Evolutionary conservation across 2,797 vertebrate genomes (phyloP).

Genomic region (Siniperca scherzeri): DNA sequence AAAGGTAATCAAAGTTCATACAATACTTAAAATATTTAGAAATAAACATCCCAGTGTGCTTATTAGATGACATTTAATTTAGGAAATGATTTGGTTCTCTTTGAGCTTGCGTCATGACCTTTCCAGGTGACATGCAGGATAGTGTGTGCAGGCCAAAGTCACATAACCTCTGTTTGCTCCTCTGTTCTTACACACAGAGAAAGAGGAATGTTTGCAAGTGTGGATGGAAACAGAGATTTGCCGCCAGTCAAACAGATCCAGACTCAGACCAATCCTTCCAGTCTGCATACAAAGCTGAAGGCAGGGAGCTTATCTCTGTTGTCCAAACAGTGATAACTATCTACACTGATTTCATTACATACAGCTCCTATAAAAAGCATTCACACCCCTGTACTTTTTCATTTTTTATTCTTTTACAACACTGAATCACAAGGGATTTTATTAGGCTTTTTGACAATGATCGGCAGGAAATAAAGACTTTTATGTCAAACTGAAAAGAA

Average conservation of each 20-base stretch:
- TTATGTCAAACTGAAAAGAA: not conserved
- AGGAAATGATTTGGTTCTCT: not conserved
- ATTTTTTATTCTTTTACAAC: conserved; percentile 15
- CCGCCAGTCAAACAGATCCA: conserved; percentile 40
- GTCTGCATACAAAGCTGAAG: conserved; percentile 45
- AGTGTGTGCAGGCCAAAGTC: conserved; percentile 35
- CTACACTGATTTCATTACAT: conserved; percentile 33
- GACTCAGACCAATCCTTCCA: conserved; percentile 27
- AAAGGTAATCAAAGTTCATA: not conserved
- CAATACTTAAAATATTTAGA: not conserved
- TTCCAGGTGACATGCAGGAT: conserved; percentile 20
- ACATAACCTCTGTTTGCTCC: conserved; percentile 64
- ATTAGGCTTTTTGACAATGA: conserved; percentile 3
- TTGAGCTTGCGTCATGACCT: conserved; percentile 11
- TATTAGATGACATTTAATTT: not conserved
- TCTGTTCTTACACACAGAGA: conserved; percentile 31
- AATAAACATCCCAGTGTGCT: not conserved
- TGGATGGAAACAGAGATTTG: conserved; percentile 64
- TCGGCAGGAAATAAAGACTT: rapidly evolving
- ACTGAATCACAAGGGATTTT: not conserved
- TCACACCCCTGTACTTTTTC: not conserved
- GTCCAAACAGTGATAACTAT: conserved; percentile 62
- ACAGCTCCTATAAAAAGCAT: conserved; percentile 7
- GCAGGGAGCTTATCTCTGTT: conserved; percentile 67
- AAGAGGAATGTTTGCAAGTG: conserved; percentile 43